phyloP scores from a whole-genome alignment of 2,888 invertebrate species.

The Eupithecia pulchellata region DNA sequence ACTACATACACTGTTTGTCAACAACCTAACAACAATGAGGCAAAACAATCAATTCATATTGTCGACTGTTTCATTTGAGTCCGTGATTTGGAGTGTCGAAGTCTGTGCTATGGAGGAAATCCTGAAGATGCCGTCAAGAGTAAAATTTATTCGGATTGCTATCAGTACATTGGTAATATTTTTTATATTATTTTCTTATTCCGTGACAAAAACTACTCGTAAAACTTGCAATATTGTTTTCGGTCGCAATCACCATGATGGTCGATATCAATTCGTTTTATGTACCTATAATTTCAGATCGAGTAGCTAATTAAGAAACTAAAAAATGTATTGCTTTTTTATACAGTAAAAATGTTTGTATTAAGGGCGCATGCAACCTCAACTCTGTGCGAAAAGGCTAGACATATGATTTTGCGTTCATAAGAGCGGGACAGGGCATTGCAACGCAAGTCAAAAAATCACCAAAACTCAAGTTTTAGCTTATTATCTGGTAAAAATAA shows the following conservation, averaged over 20 bases:
- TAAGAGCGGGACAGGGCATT: no score
- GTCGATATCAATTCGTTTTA: not conserved
- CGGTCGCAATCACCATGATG: not conserved
- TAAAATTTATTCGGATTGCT: conserved; percentile 57
- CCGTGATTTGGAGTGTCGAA: conserved; percentile 20
- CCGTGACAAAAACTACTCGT: not conserved
- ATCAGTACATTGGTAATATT: conserved; percentile 56
- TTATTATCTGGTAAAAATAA: no score
- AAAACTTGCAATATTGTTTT: not conserved
- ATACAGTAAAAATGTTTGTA: no score
- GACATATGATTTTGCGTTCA: no score
- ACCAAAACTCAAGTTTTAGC: no score
- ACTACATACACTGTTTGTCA: conserved; percentile 28
- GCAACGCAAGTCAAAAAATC: no score
- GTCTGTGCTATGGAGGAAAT: conserved; percentile 48
- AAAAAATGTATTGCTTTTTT: no score
- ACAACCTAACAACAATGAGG: conserved; percentile 24
- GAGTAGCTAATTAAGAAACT: not conserved
- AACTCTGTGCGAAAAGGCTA: no score
- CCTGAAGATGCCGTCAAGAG: conserved; percentile 45
- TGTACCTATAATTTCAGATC: not conserved
- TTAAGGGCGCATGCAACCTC: no score
- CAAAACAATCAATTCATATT: conserved; percentile 29
- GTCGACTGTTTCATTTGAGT: conserved; percentile 22
- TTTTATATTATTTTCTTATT: conserved; percentile 16